phyloP scores from a whole-genome alignment of 1,140 invertebrate genomes.

The Chrysopa pallens region DNA sequence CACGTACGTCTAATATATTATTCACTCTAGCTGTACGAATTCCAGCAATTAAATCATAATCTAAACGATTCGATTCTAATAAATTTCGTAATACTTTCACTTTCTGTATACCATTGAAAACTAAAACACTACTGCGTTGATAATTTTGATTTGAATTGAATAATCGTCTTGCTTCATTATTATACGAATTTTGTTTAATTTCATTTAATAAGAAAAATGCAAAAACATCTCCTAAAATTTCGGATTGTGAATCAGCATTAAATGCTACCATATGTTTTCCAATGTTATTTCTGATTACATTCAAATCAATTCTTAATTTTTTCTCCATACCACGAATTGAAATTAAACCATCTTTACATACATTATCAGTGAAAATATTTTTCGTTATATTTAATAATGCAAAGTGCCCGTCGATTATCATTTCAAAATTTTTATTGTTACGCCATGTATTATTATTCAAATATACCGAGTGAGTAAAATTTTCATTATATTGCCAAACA shows the following conservation, averaged over 20 bases:
- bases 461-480: constrained; percentile 77
- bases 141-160: constrained; percentile 13
- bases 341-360: constrained; percentile 65
- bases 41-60: constrained; percentile 88
- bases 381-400: constrained; percentile 63
- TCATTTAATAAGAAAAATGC: constrained; percentile 67
- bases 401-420: constrained; percentile 83
- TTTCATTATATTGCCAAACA: constrained; percentile 89
- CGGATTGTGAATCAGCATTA: constrained; percentile 78
- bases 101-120: constrained; percentile 87
- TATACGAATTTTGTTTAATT: constrained; percentile 51
- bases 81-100: constrained; percentile 81
- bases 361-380: constrained; percentile 74
- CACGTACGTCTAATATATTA: constrained; percentile 68
- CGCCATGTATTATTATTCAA: constrained; percentile 75
- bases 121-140: constrained; percentile 66
- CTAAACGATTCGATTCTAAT: constrained; percentile 69
- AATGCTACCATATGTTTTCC: constrained; percentile 81
- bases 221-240: constrained; percentile 68
- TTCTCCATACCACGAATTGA: constrained; percentile 94
- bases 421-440: constrained; percentile 68
- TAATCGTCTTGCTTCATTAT: constrained; percentile 12
- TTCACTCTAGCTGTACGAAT: constrained; percentile 74
- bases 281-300: constrained; percentile 64
- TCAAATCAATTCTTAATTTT: constrained; percentile 60